These are phyloP conservation scores for Margaritifera margaritifera DNA, from an alignment of 2,888 invertebrate species.

Conservation along the genomic window DNA sequence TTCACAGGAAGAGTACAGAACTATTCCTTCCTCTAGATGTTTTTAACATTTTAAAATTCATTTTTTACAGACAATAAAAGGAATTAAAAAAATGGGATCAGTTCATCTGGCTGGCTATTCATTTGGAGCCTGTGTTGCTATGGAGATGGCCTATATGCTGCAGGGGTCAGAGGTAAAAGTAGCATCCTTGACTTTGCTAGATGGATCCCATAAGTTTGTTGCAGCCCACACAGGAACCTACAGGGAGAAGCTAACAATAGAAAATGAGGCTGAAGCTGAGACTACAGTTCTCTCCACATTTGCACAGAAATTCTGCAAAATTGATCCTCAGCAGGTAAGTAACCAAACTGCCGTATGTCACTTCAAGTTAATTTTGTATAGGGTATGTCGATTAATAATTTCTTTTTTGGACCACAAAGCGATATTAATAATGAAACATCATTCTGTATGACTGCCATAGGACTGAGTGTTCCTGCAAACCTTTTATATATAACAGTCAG, in stretches of 20 bases:
- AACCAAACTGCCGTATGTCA: not conserved
- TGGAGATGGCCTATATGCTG: conserved; percentile 93
- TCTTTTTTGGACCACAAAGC: no score
- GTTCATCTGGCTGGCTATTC: conserved; percentile 95
- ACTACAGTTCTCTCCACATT: conserved; percentile 63
- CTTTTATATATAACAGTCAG: no score
- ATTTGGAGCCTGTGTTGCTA: conserved; percentile 94
- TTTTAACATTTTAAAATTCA: not conserved
- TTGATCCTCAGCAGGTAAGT: conserved; percentile 52
- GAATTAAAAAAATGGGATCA: conserved; percentile 78
- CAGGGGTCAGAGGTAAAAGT: conserved; percentile 73
- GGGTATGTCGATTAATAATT: not conserved
- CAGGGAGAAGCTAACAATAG: conserved; percentile 49
- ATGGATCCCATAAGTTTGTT: conserved; percentile 80
- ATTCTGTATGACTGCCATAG: no score
- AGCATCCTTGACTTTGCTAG: conserved; percentile 83
- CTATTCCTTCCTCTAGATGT: no score
- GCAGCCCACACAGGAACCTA: conserved; percentile 71
- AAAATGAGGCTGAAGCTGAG: conserved; percentile 51
- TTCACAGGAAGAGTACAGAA: no score
- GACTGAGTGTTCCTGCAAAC: no score
- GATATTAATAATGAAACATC: no score
- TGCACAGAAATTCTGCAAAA: conserved; percentile 56
- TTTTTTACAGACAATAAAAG: conserved; percentile 17
- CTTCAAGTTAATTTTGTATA: not conserved